phyloP scores from a whole-genome alignment of 2,888 invertebrate genomes.

The Dicycla oo region DNA sequence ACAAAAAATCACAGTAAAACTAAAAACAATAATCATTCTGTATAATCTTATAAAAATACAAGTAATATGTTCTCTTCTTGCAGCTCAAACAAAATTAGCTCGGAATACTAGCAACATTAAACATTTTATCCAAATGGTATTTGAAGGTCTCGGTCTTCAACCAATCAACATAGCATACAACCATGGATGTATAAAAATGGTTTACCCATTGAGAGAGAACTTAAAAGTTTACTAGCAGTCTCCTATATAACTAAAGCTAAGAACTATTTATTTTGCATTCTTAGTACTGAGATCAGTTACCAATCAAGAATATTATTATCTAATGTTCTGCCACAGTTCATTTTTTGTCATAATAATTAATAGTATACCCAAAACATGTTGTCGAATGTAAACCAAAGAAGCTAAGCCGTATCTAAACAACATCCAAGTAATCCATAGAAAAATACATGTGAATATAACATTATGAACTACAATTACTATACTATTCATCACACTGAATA shows the following conservation, averaged over 20 bases:
- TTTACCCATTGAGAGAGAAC: too few relatives aligned
- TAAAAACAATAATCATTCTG: conserved; percentile 11
- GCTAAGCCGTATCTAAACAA: conserved; percentile 14
- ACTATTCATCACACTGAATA: conserved; percentile 30
- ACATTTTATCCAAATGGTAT: neutral
- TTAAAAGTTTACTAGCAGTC: conserved; percentile 45
- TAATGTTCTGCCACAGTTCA: conserved; percentile 1
- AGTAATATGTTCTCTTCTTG: conserved; percentile 3
- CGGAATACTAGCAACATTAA: conserved; percentile 4
- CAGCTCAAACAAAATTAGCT: neutral
- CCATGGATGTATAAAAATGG: conserved; percentile 6
- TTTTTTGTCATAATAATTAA: conserved; percentile 1
- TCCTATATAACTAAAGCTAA: conserved; percentile 54
- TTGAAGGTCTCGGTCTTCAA: neutral
- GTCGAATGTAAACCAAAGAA: conserved; percentile 18
- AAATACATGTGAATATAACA: conserved; percentile 28
- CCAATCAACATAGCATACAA: neutral
- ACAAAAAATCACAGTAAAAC: conserved; percentile 34
- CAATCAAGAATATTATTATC: conserved; percentile 51
- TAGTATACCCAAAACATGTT: conserved; percentile 8
- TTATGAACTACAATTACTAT: conserved; percentile 30
- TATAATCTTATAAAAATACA: conserved; percentile 27
- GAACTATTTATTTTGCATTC: conserved; percentile 34
- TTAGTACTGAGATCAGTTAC: conserved; percentile 71
- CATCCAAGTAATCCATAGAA: conserved; percentile 32